These are phyloP conservation scores for Pyrocephalus nanus DNA, from an alignment of 2,797 vertebrate species.

Conservation along the genomic window DNA sequence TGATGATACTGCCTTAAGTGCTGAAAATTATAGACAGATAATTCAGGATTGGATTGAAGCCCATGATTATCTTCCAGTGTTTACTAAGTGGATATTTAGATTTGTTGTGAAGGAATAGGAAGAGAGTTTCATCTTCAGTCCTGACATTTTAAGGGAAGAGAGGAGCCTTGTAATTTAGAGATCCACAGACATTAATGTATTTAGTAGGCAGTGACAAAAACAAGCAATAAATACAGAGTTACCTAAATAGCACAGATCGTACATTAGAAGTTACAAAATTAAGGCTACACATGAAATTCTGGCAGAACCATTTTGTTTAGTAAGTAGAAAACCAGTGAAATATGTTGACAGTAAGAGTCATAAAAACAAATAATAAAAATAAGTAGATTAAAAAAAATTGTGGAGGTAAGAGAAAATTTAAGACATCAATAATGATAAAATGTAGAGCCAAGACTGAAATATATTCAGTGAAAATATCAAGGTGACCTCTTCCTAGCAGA, in stretches of 20 bases:
- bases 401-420: conserved; percentile 42
- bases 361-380: conserved; percentile 66
- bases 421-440: conserved; percentile 23
- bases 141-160: not conserved
- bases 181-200: conserved; percentile 2
- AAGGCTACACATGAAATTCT: conserved; percentile 17
- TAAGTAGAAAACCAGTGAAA: conserved; percentile 57
- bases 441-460: conserved; percentile 5
- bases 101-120: not conserved
- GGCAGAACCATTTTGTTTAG: conserved; percentile 44
- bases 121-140: not conserved
- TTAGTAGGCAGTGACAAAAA: conserved; percentile 25
- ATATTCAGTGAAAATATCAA: conserved; percentile 17
- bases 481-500: conserved; percentile 21
- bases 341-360: conserved; percentile 56
- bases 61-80: not conserved
- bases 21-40: not conserved
- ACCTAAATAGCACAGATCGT: not conserved
- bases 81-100: not conserved
- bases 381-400: conserved; percentile 50
- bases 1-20: not conserved
- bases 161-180: conserved; percentile 12
- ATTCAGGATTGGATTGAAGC: not conserved
- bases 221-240: conserved; percentile 41
- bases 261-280: conserved; percentile 56